phyloP scores from a whole-genome alignment of 2,888 invertebrate genomes.

The Zeuzera pyrina region DNA sequence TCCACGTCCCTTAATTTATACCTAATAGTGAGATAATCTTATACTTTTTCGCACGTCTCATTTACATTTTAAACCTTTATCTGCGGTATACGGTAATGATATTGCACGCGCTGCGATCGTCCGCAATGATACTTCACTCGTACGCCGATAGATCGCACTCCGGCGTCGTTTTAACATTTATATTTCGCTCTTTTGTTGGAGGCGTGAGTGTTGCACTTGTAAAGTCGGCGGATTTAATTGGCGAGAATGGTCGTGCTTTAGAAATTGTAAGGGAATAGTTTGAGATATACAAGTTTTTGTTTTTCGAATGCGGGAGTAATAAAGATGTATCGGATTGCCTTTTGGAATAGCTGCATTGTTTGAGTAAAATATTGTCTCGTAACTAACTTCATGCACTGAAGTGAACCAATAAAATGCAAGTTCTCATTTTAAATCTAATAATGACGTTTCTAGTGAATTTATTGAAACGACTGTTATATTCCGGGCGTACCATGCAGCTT shows the following conservation, averaged over 20 bases:
- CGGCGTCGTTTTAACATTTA: constrained; percentile 26
- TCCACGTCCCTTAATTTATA: constrained; percentile 63
- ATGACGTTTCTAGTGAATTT: no score
- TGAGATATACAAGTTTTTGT: constrained; percentile 1
- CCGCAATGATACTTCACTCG: constrained; percentile 25
- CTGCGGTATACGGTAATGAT: constrained; percentile 46
- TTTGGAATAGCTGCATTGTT: no score
- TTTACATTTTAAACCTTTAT: constrained; percentile 64
- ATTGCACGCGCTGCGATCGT: constrained; percentile 32
- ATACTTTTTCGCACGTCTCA: constrained; percentile 63
- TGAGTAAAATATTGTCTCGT: no score
- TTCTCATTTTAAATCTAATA: no score
- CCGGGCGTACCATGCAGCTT: no score
- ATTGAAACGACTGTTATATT: no score
- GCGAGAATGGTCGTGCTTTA: constrained; percentile 34
- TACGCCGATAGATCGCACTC: constrained; percentile 19
- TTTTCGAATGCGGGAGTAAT: constrained; percentile 6
- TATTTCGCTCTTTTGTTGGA: constrained; percentile 24
- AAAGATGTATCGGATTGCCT: constrained; percentile 14
- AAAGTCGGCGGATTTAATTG: constrained; percentile 50
- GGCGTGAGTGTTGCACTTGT: constrained; percentile 50
- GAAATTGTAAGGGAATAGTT: constrained; percentile 19
- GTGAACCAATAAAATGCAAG: no score
- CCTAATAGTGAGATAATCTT: constrained; percentile 69
- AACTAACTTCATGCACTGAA: no score